Evolutionary conservation across 2,797 vertebrate genomes (phyloP), one percentile per base, ranked within the genome.

Genomic region (Brachyalestes nurse): DNA sequence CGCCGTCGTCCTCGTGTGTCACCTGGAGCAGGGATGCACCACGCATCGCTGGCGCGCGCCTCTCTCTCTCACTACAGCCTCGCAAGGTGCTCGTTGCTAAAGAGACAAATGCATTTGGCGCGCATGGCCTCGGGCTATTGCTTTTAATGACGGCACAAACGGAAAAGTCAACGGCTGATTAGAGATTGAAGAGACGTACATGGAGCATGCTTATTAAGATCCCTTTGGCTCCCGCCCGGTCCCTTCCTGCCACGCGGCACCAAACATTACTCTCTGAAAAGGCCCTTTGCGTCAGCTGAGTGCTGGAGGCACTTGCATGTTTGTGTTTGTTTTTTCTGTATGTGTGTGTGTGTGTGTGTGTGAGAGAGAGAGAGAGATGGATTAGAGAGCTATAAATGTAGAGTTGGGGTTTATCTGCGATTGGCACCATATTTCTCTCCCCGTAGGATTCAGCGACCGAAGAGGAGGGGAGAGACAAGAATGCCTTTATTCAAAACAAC

Each of bases 61-160:
- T 72, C 28, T 34, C 60, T 34, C 49, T 73, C 74, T 60, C 42
- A 23, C 72, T 40, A 4, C 38, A 49, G 66, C 69, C 72, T 85
- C 90, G 89, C 85, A 83, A 78, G 88, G 86, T 86, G 84, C 83
- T 57, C 75, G 73, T 87, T 89, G 87, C 89, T 87, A 91, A 89
- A 88, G 87, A 91, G 88, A 84, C 86, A 87, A 91, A 91, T 89
- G 87, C 86, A 87, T 90, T 91, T 91, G 90, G 88, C 88, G 82
- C 86, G 84, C 89, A 86, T 79, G 28, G 89, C 91, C 90, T 83
- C 45, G 0, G 90, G 92, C 90, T 86, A 87, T 85, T 88, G 89
- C 86, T 88, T 88, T 72, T 77, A 85, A 86, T 87, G 88, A 85
- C 87, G 83, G 87, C 84, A 81, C 88, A 85, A 87, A 78, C 84